Evolutionary conservation across 2,113 vertebrate species (phyloP).

Genomic region (Lepus europaeus): DNA sequence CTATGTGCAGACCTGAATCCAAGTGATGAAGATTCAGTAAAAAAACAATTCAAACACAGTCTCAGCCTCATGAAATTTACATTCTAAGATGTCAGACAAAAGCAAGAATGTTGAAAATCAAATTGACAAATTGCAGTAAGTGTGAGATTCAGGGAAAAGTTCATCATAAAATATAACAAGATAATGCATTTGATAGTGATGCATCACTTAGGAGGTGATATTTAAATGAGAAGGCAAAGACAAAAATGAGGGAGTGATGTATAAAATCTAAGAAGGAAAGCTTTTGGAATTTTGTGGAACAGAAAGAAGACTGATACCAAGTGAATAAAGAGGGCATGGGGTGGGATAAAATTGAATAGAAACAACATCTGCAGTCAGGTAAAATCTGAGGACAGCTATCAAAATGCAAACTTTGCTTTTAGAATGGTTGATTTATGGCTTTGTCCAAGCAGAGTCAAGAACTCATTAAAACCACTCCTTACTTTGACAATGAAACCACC

Average conservation of each 20-base stretch:
- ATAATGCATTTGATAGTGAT: neutral
- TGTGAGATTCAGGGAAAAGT: neutral
- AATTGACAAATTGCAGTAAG: neutral
- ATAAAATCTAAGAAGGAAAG: neutral
- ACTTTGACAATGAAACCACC: neutral
- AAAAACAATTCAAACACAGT: neutral
- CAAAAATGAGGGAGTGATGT: neutral
- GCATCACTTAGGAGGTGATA: neutral
- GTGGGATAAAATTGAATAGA: neutral
- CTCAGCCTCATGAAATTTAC: neutral
- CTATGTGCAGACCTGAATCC: neutral
- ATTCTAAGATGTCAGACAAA: neutral
- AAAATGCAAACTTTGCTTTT: neutral
- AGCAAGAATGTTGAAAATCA: conserved; percentile 9
- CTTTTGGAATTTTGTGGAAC: neutral
- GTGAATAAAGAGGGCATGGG: neutral
- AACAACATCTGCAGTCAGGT: neutral
- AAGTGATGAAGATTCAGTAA: conserved; percentile 11
- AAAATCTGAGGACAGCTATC: neutral
- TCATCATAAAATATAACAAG: neutral
- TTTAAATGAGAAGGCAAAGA: neutral
- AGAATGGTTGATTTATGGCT: neutral
- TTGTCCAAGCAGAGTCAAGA: neutral
- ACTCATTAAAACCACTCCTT: neutral
- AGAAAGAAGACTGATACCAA: neutral